Evolutionary conservation across 2,113 vertebrate genomes (phyloP).

Genomic region (Poicephalus meyeri): DNA sequence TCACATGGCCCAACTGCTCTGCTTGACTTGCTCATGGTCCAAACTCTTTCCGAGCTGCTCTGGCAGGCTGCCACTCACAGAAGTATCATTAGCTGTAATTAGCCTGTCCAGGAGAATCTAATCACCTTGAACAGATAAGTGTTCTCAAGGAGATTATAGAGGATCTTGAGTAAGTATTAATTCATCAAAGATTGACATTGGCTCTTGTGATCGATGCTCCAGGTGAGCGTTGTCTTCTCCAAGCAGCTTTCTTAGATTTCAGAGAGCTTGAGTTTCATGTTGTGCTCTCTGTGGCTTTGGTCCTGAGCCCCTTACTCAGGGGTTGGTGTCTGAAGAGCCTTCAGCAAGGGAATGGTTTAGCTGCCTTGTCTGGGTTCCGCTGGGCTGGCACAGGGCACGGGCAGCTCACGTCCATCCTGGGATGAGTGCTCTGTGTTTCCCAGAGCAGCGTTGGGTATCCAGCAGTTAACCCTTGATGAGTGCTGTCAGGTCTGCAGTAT

Average conservation of each 20-base stretch:
- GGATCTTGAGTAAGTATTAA: conserved; percentile 16
- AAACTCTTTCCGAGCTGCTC: neutral
- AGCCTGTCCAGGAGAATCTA: neutral
- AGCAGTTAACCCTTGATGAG: neutral
- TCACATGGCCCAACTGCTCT: neutral
- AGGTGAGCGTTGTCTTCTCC: neutral
- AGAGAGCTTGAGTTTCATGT: neutral
- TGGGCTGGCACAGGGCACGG: neutral
- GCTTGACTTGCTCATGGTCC: neutral
- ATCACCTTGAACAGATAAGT: conserved; percentile 35
- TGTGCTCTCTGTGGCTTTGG: neutral
- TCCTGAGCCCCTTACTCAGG: rapidly evolving
- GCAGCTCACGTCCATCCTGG: neutral
- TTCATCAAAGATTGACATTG: neutral
- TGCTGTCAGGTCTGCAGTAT: neutral
- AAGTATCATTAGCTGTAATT: conserved; percentile 30
- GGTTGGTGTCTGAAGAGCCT: neutral
- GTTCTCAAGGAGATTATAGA: conserved; percentile 39
- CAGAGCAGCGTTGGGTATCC: neutral
- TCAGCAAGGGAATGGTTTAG: neutral
- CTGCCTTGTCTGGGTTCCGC: neutral
- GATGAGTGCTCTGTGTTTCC: neutral
- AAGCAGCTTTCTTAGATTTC: neutral
- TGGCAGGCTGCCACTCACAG: neutral
- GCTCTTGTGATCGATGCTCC: neutral